Percentiles rank a stretch among this genome's conserved stretches.
Conservation (phyloP, 2,797 vertebrate genomes). For the Tokudaia muenninki region DNA sequence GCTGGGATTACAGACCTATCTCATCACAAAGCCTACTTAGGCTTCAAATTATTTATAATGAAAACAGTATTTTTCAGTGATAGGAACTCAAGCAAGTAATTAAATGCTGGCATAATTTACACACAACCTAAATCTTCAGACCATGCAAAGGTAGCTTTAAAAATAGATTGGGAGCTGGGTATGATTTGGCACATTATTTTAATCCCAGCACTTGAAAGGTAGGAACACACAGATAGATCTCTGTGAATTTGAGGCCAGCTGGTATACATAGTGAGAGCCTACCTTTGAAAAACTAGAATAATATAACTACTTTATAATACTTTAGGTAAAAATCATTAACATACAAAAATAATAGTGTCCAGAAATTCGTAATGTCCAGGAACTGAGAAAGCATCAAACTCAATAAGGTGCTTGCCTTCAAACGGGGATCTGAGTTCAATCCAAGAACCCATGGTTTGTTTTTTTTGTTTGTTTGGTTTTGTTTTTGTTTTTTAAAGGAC, state of each 20-base stretch:
- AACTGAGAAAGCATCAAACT: not conserved
- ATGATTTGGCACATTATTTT: not conserved
- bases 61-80: conserved; percentile 48
- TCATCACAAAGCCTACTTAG: not conserved
- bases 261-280: not conserved
- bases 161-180: not conserved
- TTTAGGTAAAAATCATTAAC: conserved; percentile 49
- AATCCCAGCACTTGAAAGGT: not conserved
- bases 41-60: conserved; percentile 52
- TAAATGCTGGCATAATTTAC: not conserved
- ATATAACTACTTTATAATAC: conserved; percentile 22
- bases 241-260: not conserved
- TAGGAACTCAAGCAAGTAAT: conserved; percentile 55
- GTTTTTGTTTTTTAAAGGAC: not conserved
- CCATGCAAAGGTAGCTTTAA: conserved; percentile 23
- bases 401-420: not conserved
- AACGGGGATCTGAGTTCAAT: not conserved
- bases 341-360: conserved; percentile 9
- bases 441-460: not conserved
- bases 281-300: not conserved
- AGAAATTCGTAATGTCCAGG: not conserved
- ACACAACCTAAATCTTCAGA: conserved; percentile 35
- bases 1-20: not conserved
- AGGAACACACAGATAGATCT: not conserved
- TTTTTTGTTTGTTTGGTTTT: not conserved